These are phyloP conservation scores for Chironomus riparius DNA, from an alignment of 2,888 invertebrate genomes.

Conservation along the genomic window DNA sequence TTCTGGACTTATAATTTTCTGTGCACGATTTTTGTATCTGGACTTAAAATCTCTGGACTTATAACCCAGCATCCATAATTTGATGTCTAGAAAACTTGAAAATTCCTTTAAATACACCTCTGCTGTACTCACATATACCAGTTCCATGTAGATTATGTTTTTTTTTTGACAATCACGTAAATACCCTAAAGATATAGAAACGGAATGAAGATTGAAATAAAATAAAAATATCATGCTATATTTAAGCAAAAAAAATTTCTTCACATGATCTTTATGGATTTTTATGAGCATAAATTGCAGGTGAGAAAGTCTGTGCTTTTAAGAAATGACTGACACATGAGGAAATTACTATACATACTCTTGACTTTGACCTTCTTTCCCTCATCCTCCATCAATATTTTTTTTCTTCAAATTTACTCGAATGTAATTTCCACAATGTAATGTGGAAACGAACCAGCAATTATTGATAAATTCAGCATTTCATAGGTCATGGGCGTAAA, in stretches of 20 bases:
- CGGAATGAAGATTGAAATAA: neutral
- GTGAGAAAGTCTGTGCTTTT: neutral
- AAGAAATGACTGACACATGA: neutral
- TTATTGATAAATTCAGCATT: neutral
- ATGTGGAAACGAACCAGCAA: neutral
- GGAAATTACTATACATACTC: neutral
- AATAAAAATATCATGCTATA: neutral
- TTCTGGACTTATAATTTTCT: too few species aligned
- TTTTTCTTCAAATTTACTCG: neutral
- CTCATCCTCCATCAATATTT: neutral
- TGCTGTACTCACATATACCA: too few species aligned
- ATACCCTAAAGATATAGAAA: neutral
- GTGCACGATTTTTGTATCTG: too few species aligned
- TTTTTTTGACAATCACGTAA: neutral
- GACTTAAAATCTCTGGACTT: too few species aligned
- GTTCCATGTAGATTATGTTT: neutral
- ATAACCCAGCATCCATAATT: too few species aligned
- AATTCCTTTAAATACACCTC: too few species aligned
- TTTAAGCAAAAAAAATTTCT: neutral
- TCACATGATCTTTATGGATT: neutral
- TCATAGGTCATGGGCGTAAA: constrained; percentile 8
- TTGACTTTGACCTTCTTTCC: constrained; percentile 19
- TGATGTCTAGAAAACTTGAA: too few species aligned
- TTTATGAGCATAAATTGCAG: neutral
- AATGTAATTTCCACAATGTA: neutral